Base-by-base conservation (phyloP, 2,797 vertebrate species). In the Craterocephalus amniculus region DNA sequence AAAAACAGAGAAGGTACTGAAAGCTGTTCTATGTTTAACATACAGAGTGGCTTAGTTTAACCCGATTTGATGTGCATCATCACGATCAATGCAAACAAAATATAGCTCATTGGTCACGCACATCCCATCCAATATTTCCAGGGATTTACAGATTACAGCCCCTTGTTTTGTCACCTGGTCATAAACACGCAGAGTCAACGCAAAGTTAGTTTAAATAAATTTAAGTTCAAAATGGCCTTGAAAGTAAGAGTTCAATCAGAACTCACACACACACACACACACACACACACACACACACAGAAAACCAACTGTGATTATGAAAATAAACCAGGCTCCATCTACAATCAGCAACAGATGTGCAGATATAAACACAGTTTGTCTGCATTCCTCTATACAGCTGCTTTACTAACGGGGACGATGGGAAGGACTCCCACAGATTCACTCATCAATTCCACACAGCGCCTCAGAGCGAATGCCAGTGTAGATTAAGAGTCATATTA, bases 271-370 rank as follows among this genome's bases (percentile, higher is more conserved):
- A 76, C 66, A 76, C 68, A 34, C 2, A 65, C 49, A 56, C 32
- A 29, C 68, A 34, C 2, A 65, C 49, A 56, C 32, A 29, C 68
- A 34, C 2, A 65, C 49, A 34, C 61, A 76, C 66, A 76, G 29
- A 70, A 81, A 89, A 83, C 74, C 87, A 84, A 87, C 73, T 71
- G 67, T 13, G 59, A 88, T 80, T 73, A 83, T 67, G 69, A 89
- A 88, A 88, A 84, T 75, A 85, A 89, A 86, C 71, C 26, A 16
- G 9, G 31, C 78, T 82, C 70, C 65, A 54, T 66, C 70, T 74
- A 70, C 76, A 77, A 88, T 86, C 81, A 68, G 80, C 77, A 74
- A 86, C 89, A 92, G 80, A 91, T 85, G 84, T 80, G 72, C 71
- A 76, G 54, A 82, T 76, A 78, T 70, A 84, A 79, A 87, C 75